These are phyloP conservation scores for Corvus moneduloides DNA, from an alignment of 2,113 vertebrate genomes.

Conservation along the genomic window DNA sequence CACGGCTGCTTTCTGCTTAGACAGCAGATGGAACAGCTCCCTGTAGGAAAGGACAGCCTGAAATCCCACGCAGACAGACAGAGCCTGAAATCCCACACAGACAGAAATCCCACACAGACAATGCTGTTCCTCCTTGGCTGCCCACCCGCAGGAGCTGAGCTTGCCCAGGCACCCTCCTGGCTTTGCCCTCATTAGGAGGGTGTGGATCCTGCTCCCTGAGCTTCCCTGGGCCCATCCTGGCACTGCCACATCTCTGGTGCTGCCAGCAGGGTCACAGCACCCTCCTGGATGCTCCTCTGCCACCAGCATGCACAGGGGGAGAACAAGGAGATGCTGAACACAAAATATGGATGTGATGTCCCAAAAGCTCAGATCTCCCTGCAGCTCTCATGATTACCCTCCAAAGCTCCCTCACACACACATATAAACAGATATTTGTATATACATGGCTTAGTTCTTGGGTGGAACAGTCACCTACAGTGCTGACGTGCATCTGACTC, in stretches of 20 bases:
- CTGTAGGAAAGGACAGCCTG: not conserved
- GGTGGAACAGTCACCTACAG: not conserved
- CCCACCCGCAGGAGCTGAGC: not conserved
- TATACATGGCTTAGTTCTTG: not conserved
- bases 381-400: not conserved
- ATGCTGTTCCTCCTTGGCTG: not conserved
- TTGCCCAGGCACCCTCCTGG: not conserved
- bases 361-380: not conserved
- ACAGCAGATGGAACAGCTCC: not conserved
- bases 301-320: not conserved
- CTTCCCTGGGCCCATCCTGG: not conserved
- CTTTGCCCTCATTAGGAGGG: not conserved
- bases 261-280: not conserved
- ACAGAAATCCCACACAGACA: not conserved
- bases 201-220: not conserved
- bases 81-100: not conserved
- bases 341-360: not conserved
- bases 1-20: not conserved
- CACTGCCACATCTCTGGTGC: accelerated
- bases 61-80: not conserved
- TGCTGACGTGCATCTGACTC: not conserved
- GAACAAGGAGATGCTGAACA: not conserved
- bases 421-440: accelerated
- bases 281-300: not conserved
- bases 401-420: not conserved